These are phyloP conservation scores for Diglossa brunneiventris DNA, from an alignment of 2,113 vertebrate species.

Conservation along the genomic window DNA sequence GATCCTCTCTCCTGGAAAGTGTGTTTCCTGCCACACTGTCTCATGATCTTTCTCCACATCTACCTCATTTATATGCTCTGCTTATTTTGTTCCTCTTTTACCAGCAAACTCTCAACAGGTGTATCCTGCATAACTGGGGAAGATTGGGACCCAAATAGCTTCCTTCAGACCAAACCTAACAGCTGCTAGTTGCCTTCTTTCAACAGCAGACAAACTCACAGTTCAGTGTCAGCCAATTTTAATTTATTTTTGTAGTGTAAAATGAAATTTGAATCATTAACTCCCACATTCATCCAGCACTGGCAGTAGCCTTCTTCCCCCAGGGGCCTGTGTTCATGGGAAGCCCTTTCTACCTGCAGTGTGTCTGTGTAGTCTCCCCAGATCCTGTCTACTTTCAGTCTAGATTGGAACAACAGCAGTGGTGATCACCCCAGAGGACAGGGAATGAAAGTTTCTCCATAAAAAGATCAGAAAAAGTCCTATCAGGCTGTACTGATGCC, in stretches of 20 bases:
- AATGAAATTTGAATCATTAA: slow-evolving; percentile 11
- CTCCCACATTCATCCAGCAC: neutral
- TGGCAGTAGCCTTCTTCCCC: neutral
- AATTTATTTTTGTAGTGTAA: neutral
- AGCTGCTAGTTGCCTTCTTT: neutral
- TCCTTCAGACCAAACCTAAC: neutral
- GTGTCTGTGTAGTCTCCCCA: neutral
- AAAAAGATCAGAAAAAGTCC: neutral
- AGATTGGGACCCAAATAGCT: neutral
- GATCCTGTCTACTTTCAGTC: neutral
- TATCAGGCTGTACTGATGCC: neutral
- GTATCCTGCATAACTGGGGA: neutral
- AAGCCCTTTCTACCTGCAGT: neutral
- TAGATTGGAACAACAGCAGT: neutral
- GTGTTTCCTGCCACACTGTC: neutral
- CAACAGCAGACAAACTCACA: neutral
- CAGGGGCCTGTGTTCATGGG: neutral
- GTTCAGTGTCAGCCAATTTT: neutral
- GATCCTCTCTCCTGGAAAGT: neutral
- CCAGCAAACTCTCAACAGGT: neutral
- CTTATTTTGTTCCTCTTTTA: slow-evolving; percentile 10
- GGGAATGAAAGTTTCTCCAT: neutral
- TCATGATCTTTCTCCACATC: neutral
- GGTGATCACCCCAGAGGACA: neutral
- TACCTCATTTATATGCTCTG: neutral